Evolutionary conservation across 2,113 vertebrate genomes (phyloP).

Genomic region (Antechinus flavipes): DNA sequence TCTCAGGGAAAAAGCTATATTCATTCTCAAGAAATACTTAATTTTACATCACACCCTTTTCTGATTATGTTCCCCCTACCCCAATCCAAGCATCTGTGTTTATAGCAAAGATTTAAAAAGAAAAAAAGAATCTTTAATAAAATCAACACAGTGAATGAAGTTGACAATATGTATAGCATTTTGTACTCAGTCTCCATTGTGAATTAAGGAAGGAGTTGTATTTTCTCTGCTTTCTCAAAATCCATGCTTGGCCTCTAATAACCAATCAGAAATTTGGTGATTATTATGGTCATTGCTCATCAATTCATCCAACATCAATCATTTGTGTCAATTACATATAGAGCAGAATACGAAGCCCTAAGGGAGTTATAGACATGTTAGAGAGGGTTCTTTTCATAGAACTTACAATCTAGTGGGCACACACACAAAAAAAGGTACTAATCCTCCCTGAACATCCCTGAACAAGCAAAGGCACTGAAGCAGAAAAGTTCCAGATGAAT

Average conservation of each 20-base stretch:
- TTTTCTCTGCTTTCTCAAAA: too few species aligned
- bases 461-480: neutral
- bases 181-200: too few species aligned
- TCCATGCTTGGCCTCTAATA: too few species aligned
- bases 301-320: neutral
- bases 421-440: neutral
- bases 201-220: too few species aligned
- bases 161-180: too few species aligned
- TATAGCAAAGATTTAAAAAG: too few species aligned
- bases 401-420: neutral
- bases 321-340: neutral
- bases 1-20: neutral
- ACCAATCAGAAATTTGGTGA: neutral
- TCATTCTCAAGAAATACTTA: neutral
- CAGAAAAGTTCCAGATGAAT: neutral
- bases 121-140: too few species aligned
- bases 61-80: neutral
- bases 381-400: neutral
- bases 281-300: neutral
- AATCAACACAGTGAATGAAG: too few species aligned
- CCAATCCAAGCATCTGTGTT: too few species aligned
- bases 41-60: neutral
- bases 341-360: neutral
- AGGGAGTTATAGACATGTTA: neutral
- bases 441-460: neutral